These are phyloP conservation scores for Sebastes trivittatus DNA, from an alignment of 2,797 vertebrate species.

Conservation along the genomic window DNA sequence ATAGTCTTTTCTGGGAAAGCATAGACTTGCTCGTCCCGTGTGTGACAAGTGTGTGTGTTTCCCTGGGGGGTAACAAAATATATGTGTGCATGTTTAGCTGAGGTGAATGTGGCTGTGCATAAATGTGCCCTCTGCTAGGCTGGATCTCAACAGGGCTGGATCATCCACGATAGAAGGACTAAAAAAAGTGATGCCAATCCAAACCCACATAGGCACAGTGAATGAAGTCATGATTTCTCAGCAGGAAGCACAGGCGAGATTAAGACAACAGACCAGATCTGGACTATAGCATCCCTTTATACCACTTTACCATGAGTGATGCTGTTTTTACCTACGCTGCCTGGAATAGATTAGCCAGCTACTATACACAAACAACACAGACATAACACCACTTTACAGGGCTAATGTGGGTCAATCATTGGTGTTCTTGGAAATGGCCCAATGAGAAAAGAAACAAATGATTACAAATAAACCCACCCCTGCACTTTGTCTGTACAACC, in stretches of 20 bases:
- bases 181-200: slow-evolving; percentile 4
- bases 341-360: background rate
- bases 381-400: background rate
- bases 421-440: background rate
- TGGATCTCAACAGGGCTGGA: slow-evolving; percentile 1
- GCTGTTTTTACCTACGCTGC: slow-evolving; percentile 6
- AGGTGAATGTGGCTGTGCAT: background rate
- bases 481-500: background rate
- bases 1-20: slow-evolving; percentile 59
- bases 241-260: slow-evolving; percentile 5
- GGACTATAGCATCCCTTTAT: background rate
- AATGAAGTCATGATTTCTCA: slow-evolving; percentile 33
- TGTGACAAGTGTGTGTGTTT: slow-evolving; percentile 18
- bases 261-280: slow-evolving; percentile 12
- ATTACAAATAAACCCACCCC: background rate
- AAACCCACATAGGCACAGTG: slow-evolving; percentile 14
- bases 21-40: slow-evolving; percentile 1
- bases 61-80: background rate
- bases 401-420: background rate
- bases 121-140: background rate
- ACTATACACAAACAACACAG: slow-evolving; percentile 12
- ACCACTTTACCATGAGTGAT: background rate
- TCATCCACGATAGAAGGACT: background rate
- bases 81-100: background rate
- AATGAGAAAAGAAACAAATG: background rate